Evolutionary conservation across 2,797 vertebrate species (phyloP).

Genomic region (Anniella stebbinsi): DNA sequence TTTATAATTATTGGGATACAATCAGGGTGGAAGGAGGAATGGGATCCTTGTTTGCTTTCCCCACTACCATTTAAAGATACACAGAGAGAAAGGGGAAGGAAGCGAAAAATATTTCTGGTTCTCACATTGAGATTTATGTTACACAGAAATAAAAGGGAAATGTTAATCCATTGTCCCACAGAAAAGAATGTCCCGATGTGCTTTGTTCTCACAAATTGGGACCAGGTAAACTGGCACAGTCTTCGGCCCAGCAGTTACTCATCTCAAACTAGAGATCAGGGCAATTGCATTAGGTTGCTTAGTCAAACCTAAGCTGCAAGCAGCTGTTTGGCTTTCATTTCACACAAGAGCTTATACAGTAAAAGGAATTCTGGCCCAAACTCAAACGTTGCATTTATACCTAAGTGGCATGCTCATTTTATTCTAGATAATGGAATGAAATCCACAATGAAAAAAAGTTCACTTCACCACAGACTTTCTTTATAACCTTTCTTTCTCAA

Average conservation of each 20-base stretch:
- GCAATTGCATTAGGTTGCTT: conserved; percentile 70
- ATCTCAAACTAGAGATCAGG: conserved; percentile 65
- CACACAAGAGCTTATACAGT: conserved; percentile 66
- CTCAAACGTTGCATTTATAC: conserved; percentile 72
- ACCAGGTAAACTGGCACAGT: conserved; percentile 72
- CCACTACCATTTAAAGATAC: background rate
- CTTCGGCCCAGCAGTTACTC: conserved; percentile 59
- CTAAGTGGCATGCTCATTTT: conserved; percentile 68
- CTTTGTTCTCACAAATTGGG: conserved; percentile 73
- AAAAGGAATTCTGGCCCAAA: conserved; percentile 74
- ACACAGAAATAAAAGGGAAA: conserved; percentile 42
- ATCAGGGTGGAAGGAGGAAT: background rate
- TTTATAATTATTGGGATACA: background rate
- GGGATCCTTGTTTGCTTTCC: background rate
- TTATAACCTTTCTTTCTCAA: background rate
- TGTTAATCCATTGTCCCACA: conserved; percentile 52
- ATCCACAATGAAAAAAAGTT: conserved; percentile 27
- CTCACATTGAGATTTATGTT: conserved; percentile 35
- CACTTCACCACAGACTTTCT: background rate
- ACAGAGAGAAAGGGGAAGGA: background rate
- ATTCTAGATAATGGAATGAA: conserved; percentile 68
- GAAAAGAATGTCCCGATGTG: conserved; percentile 51
- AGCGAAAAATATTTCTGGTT: background rate
- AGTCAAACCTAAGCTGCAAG: conserved; percentile 65
- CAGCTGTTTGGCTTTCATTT: conserved; percentile 78